Conservation (phyloP, 2,113 vertebrate genomes). For the Phocoena phocoena region DNA sequence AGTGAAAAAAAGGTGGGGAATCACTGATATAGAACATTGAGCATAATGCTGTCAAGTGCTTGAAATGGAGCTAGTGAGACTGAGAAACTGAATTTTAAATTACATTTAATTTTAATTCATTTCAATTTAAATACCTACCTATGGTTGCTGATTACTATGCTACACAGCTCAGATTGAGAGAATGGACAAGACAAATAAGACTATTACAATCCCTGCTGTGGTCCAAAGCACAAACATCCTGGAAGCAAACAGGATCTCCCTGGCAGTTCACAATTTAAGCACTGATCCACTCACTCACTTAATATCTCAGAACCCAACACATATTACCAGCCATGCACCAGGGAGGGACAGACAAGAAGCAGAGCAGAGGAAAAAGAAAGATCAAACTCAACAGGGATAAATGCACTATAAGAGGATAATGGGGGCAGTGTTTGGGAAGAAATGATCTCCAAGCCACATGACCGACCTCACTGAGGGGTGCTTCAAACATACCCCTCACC, state of each 20-base stretch:
- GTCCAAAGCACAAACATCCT: background rate
- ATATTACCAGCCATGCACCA: background rate
- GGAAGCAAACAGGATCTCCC: background rate
- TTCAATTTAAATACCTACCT: background rate
- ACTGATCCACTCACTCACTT: background rate
- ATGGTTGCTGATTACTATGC: background rate
- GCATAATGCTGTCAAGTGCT: background rate
- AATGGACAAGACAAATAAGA: background rate
- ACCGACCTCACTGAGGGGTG: background rate
- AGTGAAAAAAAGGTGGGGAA: background rate
- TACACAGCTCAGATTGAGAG: background rate
- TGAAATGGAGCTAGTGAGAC: background rate
- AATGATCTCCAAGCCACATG: background rate
- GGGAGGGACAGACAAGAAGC: background rate
- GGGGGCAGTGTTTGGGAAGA: background rate
- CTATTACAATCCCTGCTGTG: background rate
- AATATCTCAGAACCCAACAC: background rate
- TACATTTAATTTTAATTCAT: background rate
- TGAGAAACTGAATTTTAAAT: conserved; percentile 33
- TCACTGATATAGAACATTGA: background rate
- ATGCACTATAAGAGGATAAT: background rate
- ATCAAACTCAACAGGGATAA: background rate
- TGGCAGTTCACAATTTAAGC: background rate
- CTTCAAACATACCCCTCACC: background rate
- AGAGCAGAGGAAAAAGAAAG: background rate